A percentile compares a stretch with the other conserved stretches of the same genome.
phyloP scores from a whole-genome alignment of 2,797 vertebrate species.

The Spondyliosoma cantharus region DNA sequence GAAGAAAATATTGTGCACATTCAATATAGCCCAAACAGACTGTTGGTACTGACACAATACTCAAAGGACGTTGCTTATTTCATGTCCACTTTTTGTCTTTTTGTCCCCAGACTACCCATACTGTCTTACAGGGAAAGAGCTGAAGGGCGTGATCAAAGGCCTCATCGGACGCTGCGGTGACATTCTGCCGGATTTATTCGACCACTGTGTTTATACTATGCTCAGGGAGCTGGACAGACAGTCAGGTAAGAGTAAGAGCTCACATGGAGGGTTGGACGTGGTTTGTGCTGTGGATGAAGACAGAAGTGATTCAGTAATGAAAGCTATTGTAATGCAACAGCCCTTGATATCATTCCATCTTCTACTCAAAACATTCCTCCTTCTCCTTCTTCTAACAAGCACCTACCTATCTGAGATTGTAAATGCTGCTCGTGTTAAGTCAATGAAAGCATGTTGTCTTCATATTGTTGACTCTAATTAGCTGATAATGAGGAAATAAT shows the following conservation, averaged over 20 bases:
- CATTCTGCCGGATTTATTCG: constrained; percentile 90
- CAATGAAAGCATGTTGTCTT: no score
- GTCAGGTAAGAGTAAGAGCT: constrained; percentile 78
- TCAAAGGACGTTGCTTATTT: background rate
- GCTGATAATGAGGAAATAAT: background rate
- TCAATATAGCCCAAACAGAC: background rate
- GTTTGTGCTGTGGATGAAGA: background rate
- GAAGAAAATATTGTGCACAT: background rate
- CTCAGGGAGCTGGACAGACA: constrained; percentile 92
- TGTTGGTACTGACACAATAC: background rate
- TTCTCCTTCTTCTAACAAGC: no score
- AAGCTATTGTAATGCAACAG: background rate
- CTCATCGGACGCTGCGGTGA: constrained; percentile 83
- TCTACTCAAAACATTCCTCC: no score
- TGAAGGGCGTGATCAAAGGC: constrained; percentile 85
- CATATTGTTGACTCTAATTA: no score
- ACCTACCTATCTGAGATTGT: no score
- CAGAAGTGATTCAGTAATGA: background rate
- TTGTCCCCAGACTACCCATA: constrained; percentile 90
- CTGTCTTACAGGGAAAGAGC: constrained; percentile 90
- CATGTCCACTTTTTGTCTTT: background rate
- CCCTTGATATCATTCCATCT: no score
- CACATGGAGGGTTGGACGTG: background rate
- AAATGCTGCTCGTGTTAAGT: no score
- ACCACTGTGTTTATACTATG: constrained; percentile 95